A percentile compares a stretch with the other conserved stretches of the same genome.
Conservation (phyloP, 2,888 invertebrate species). For the Drosophila limbata region DNA sequence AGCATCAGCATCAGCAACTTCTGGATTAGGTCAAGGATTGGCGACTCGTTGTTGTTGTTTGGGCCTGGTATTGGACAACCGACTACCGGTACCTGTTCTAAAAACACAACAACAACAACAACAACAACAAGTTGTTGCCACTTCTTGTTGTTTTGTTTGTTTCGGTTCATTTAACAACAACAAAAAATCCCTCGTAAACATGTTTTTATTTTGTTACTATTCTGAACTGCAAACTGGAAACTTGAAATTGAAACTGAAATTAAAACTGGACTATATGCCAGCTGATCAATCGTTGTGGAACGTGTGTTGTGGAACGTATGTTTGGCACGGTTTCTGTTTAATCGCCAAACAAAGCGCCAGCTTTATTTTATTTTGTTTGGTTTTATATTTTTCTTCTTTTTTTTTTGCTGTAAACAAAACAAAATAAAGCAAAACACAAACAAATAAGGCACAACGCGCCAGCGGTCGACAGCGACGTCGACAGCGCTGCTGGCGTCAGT, state of each 20-base stretch:
- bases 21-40: constrained; percentile 84
- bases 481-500: constrained; percentile 19
- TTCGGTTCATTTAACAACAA: constrained; percentile 39
- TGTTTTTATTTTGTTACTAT: constrained; percentile 25
- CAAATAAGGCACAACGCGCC: constrained; percentile 39
- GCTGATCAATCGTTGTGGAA: constrained; percentile 11
- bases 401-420: constrained; percentile 40
- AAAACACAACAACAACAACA: constrained; percentile 43
- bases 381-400: neutral
- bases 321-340: constrained; percentile 12
- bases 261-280: constrained; percentile 33
- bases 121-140: constrained; percentile 53
- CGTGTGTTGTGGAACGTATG: constrained; percentile 4
- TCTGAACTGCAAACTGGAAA: constrained; percentile 35
- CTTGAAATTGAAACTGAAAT: constrained; percentile 44
- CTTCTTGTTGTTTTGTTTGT: constrained; percentile 45
- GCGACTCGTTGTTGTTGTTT: constrained; percentile 64
- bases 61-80: constrained; percentile 36
- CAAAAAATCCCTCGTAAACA: constrained; percentile 41
- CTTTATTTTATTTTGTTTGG: neutral
- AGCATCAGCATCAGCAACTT: constrained; percentile 72
- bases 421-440: constrained; percentile 40
- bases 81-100: constrained; percentile 82
- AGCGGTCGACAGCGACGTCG: constrained; percentile 29
- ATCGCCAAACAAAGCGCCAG: constrained; percentile 6